phyloP scores from a whole-genome alignment of 2,113 vertebrate genomes.

The Gymnocephalus cernua region DNA sequence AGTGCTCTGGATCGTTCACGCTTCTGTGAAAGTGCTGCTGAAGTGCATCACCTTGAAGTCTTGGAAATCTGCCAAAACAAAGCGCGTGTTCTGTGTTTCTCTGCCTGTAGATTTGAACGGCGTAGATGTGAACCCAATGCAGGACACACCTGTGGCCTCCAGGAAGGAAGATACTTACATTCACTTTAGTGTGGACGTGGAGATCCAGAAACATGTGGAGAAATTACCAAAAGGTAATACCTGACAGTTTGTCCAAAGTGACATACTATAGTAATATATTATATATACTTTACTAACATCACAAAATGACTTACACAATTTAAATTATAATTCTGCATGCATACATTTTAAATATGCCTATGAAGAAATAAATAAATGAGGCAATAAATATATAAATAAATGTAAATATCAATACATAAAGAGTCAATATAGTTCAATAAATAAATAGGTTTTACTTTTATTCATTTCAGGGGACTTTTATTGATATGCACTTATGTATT shows the following conservation, averaged over 20 bases:
- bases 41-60: neutral
- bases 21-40: neutral
- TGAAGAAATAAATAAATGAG: too few species aligned
- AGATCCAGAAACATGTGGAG: constrained; percentile 98
- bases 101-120: constrained; percentile 90
- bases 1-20: neutral
- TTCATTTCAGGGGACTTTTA: too few species aligned
- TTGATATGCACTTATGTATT: too few species aligned
- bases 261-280: neutral
- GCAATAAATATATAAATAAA: too few species aligned
- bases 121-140: constrained; percentile 93
- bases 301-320: neutral
- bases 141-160: constrained; percentile 95
- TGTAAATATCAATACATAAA: too few species aligned
- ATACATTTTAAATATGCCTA: too few species aligned
- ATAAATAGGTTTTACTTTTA: too few species aligned
- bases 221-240: constrained; percentile 94
- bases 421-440: too few species aligned
- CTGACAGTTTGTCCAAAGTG: neutral
- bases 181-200: constrained; percentile 95
- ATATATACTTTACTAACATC: neutral
- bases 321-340: neutral
- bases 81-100: neutral
- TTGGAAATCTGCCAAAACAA: neutral
- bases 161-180: constrained; percentile 96